Evolutionary conservation across 2,888 invertebrate species (phyloP), one percentile per base, ranked within the genome.

Genomic region (Baronia brevicornis): DNA sequence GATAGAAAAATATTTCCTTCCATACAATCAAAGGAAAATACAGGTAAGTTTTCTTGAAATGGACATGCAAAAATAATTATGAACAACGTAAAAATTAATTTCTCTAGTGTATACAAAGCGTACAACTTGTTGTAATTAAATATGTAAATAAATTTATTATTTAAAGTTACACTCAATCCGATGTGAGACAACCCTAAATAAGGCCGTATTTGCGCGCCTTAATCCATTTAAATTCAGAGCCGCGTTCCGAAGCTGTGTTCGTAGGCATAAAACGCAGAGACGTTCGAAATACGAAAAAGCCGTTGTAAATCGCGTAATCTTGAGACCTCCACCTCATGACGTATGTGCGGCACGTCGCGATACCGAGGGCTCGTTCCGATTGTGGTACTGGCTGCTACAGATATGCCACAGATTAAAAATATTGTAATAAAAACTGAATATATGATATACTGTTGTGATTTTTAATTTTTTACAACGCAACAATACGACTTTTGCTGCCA

Each of bases 261-360:
- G 51, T 62, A 65, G 54, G 64, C 68, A 70, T 74, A 74, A 74
- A 77, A 74, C 65, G 69, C 54, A 58, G 57, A 63, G 58, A 55
- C 50, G 54, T 52, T 72, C 66, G 50, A 74, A 78, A 74, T 75
- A 59, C 71, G 74, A 79, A 79, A 79, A 78, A 78, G 73, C 77
- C 74, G 60, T 51, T 69, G 68, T 74, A 77, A 71, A 75, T 75
- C 78, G 73, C 68, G 68, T 79, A 79, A 78, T 80, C 80, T 79
- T 80, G 77, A 80, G 78, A 75, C 74, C 73, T 67, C 39, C 48
- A 55, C 62, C 72, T 75, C 72, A 73, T 79, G 73, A 75, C 71
- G 80, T 74, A 80, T 80, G 80, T 70, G 63, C 61, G 58, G 69
- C 82, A 80, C 79, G 80, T 80, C 60, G 63, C 45, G 46, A 48